Conservation (phyloP, 2,113 vertebrate genomes). For the Xiphophorus hellerii region DNA sequence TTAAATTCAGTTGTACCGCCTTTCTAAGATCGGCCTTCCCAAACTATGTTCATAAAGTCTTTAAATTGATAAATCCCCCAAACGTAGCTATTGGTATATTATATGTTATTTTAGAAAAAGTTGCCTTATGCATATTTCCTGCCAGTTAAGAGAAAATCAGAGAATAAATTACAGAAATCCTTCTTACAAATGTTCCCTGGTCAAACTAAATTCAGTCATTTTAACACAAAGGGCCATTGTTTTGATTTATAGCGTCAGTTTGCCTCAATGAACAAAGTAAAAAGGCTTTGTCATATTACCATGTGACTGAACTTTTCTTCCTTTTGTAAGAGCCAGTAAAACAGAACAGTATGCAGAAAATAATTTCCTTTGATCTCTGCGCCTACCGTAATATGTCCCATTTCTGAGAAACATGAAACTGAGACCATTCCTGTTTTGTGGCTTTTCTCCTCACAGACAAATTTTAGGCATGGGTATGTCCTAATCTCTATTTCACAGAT, state of each 20-base stretch:
- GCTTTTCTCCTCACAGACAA: constrained; percentile 39
- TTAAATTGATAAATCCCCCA: not conserved
- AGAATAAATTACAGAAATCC: not conserved
- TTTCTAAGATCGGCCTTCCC: constrained; percentile 9
- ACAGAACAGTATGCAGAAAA: constrained; percentile 37
- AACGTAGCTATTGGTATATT: constrained; percentile 6
- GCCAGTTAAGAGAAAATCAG: constrained; percentile 45
- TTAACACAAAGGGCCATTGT: constrained; percentile 23
- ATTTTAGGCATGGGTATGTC: constrained; percentile 36
- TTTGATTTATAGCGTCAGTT: constrained; percentile 22
- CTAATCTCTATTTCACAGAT: constrained; percentile 56
- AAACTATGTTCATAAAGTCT: constrained; percentile 5
- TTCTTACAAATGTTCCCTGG: constrained; percentile 27
- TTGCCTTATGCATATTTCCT: constrained; percentile 7
- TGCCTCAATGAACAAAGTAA: constrained; percentile 42
- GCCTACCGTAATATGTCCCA: constrained; percentile 46
- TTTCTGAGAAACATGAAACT: constrained; percentile 49
- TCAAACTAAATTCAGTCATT: constrained; percentile 29
- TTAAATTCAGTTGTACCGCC: constrained; percentile 24
- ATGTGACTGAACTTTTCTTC: constrained; percentile 46
- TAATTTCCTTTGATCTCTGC: constrained; percentile 50
- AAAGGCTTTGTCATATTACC: constrained; percentile 50
- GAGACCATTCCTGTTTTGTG: constrained; percentile 42
- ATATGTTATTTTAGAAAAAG: not conserved
- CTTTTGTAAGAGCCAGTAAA: constrained; percentile 36